Conservation (phyloP, 2,797 vertebrate genomes). For the Pogoniulus pusillus region DNA sequence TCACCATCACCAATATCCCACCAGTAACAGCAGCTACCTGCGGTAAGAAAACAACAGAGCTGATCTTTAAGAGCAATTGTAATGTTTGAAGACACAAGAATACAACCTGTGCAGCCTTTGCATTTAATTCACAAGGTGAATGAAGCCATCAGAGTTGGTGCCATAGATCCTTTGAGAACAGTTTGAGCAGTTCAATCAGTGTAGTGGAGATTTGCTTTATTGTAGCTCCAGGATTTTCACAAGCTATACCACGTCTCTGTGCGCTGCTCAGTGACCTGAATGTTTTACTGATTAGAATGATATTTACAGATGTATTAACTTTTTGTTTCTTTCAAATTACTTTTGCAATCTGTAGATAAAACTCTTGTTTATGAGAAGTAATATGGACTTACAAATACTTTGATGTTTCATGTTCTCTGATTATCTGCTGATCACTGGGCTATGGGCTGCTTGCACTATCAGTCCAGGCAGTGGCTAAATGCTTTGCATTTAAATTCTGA, state of each 20-base stretch:
- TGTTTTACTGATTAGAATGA: not conserved
- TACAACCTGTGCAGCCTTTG: not conserved
- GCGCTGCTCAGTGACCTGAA: not conserved
- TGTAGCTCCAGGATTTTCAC: not conserved
- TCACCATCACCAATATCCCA: slow-evolving; percentile 60
- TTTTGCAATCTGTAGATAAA: not conserved
- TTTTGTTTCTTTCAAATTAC: not conserved
- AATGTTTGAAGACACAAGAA: not conserved
- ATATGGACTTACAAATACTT: not conserved
- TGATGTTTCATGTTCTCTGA: not conserved
- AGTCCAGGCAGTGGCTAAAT: not conserved
- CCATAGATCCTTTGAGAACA: not conserved
- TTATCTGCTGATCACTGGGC: not conserved
- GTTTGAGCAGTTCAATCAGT: not conserved
- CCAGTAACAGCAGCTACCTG: slow-evolving; percentile 56
- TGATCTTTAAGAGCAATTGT: not conserved
- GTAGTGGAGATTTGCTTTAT: not conserved
- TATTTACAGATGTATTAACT: not conserved
- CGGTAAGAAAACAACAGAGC: slow-evolving; percentile 59
- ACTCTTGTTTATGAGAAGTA: not conserved
- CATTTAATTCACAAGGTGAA: not conserved
- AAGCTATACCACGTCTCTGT: fast-evolving
- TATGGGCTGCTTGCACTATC: not conserved
- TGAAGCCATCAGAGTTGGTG: not conserved
- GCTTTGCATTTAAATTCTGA: not conserved